Evolutionary conservation across 2,888 invertebrate genomes (phyloP).

Genomic region (Chymomyza procnemis): DNA sequence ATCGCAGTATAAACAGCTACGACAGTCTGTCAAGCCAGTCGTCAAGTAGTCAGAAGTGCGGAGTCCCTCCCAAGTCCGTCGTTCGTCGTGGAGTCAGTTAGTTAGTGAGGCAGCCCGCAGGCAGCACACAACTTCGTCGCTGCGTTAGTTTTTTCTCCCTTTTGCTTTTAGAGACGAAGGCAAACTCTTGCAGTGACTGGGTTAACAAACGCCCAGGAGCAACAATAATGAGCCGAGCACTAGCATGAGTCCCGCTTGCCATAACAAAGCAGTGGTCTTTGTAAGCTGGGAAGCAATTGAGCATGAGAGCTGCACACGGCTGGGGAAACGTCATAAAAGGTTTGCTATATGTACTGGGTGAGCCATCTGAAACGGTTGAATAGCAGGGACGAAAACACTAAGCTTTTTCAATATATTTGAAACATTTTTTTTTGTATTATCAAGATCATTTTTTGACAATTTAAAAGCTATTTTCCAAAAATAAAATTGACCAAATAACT

Average conservation of each 20-base stretch:
- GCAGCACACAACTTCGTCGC: not conserved
- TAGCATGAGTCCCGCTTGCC: not conserved
- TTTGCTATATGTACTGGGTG: not conserved
- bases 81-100: slow-evolving; percentile 20
- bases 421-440: too few species aligned
- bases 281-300: not conserved
- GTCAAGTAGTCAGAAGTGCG: not conserved
- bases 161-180: slow-evolving; percentile 44
- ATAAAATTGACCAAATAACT: too few species aligned
- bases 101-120: slow-evolving; percentile 12
- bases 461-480: too few species aligned
- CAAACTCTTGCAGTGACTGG: slow-evolving; percentile 55
- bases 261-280: not conserved
- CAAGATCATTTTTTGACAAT: too few species aligned
- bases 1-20: not conserved
- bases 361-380: too few species aligned
- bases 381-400: too few species aligned
- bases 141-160: slow-evolving; percentile 34
- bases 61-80: not conserved
- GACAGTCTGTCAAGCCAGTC: not conserved
- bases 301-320: not conserved
- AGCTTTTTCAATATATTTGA: too few species aligned
- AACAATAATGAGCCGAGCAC: slow-evolving; percentile 50
- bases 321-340: not conserved
- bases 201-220: slow-evolving; percentile 56